Evolutionary conservation across 1,140 invertebrate species (phyloP).

Genomic region (Drosophila kikkawai): DNA sequence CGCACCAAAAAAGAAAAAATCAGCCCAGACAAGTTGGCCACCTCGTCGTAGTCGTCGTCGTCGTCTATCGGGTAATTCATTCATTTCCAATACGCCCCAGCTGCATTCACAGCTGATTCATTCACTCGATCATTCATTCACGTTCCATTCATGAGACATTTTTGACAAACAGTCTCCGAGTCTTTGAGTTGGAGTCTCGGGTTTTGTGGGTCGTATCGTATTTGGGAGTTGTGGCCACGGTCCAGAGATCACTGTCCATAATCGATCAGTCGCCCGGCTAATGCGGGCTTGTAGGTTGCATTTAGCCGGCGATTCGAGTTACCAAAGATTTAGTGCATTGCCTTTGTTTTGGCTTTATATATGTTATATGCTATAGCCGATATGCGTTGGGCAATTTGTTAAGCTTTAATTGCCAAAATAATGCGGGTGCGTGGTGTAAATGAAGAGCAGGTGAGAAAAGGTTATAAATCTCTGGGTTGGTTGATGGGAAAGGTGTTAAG

Average conservation of each 20-base stretch:
- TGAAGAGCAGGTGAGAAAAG: constrained; percentile 28
- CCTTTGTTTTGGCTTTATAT: constrained; percentile 1
- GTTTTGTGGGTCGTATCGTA: constrained; percentile 51
- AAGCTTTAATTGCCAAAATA: constrained; percentile 44
- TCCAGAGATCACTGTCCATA: constrained; percentile 54
- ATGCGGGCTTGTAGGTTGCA: constrained; percentile 65
- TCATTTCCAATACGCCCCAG: constrained; percentile 60
- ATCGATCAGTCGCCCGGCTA: constrained; percentile 56
- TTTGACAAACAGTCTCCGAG: constrained; percentile 64
- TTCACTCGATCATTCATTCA: constrained; percentile 61
- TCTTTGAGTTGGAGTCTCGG: constrained; percentile 4
- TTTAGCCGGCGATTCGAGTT: constrained; percentile 23
- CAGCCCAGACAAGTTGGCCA: constrained; percentile 65
- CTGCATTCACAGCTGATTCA: constrained; percentile 68
- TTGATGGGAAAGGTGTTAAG: not conserved
- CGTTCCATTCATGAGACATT: constrained; percentile 63
- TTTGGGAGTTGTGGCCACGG: constrained; percentile 23
- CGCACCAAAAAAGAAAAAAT: constrained; percentile 24
- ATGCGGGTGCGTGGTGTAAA: constrained; percentile 40
- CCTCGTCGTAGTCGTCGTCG: constrained; percentile 32
- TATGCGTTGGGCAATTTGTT: constrained; percentile 51
- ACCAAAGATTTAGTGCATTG: constrained; percentile 58
- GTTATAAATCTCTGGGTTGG: constrained; percentile 3
- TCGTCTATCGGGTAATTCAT: constrained; percentile 58
- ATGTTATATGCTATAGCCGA: not conserved